Conservation (phyloP, 30 jellyfish, hydroid and myxozoan genomes). For the Chrysaora quinquecirrha region DNA sequence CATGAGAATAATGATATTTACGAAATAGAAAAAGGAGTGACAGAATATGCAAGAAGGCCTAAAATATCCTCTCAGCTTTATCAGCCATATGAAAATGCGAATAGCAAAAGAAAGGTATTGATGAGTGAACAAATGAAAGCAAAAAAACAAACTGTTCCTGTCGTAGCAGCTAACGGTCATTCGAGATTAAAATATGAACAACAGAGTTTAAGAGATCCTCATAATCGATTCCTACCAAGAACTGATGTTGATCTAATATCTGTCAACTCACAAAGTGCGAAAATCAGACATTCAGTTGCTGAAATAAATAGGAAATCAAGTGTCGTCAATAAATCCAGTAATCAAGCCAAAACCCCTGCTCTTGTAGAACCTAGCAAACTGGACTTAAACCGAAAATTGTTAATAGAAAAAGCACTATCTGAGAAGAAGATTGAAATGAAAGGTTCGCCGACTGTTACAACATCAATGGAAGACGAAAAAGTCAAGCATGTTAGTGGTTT, state of each 20-base stretch:
- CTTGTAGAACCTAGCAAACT: not conserved
- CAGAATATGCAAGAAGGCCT: not conserved
- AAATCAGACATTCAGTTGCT: not conserved
- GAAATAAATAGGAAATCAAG: not conserved
- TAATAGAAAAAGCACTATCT: not conserved
- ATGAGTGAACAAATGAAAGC: no score
- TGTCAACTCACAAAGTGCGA: not conserved
- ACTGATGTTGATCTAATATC: slow-evolving; percentile 42
- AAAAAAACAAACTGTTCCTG: not conserved
- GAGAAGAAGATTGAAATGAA: not conserved
- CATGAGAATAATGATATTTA: not conserved
- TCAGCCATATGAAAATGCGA: no score
- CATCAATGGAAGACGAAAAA: slow-evolving; percentile 37
- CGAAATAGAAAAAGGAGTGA: not conserved
- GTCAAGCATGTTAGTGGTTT: slow-evolving; percentile 58
- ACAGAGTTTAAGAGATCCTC: slow-evolving; percentile 46
- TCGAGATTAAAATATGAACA: not conserved
- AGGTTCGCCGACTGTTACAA: not conserved
- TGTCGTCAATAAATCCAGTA: not conserved
- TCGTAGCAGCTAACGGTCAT: not conserved
- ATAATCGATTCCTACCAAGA: slow-evolving; percentile 47
- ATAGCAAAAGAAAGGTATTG: no score
- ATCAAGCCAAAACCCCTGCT: not conserved
- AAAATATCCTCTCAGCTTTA: no score
- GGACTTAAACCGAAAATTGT: not conserved